These are phyloP conservation scores for Callitettix versicolor DNA, from an alignment of 1,140 invertebrate genomes.

Conservation along the genomic window DNA sequence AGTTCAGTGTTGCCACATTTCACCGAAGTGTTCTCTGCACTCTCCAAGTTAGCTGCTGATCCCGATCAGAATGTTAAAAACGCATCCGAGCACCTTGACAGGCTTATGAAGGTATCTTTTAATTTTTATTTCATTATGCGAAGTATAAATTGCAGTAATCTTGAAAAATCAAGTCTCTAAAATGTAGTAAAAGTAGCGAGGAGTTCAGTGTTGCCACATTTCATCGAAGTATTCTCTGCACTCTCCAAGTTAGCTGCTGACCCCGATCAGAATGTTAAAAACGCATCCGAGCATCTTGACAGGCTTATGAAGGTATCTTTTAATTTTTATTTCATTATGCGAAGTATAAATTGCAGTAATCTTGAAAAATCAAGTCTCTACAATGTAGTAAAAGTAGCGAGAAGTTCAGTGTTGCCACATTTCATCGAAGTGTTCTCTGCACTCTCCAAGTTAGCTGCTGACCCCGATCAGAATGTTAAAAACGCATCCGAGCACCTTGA, in stretches of 20 bases:
- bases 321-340: no score
- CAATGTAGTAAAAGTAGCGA: conserved; percentile 94
- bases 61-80: conserved; percentile 91
- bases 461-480: conserved; percentile 90
- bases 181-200: conserved; percentile 96
- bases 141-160: no score
- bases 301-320: conserved; percentile 74
- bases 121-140: no score
- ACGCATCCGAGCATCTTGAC: conserved; percentile 89
- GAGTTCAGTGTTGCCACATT: conserved; percentile 73
- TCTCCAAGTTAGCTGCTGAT: conserved; percentile 89
- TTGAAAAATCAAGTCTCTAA: no score
- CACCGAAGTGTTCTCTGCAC: conserved; percentile 84
- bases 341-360: no score
- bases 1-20: conserved; percentile 79
- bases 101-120: conserved; percentile 73
- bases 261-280: conserved; percentile 89
- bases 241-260: conserved; percentile 89
- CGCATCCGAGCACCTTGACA: conserved; percentile 87
- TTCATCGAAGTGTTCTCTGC: conserved; percentile 92
- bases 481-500: conserved; percentile 92
- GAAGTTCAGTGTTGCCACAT: conserved; percentile 71
- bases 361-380: no score
- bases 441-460: conserved; percentile 81
- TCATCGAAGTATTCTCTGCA: conserved; percentile 88